Conservation (phyloP, 2,797 vertebrate species). For the Tiaroga cobitis region DNA sequence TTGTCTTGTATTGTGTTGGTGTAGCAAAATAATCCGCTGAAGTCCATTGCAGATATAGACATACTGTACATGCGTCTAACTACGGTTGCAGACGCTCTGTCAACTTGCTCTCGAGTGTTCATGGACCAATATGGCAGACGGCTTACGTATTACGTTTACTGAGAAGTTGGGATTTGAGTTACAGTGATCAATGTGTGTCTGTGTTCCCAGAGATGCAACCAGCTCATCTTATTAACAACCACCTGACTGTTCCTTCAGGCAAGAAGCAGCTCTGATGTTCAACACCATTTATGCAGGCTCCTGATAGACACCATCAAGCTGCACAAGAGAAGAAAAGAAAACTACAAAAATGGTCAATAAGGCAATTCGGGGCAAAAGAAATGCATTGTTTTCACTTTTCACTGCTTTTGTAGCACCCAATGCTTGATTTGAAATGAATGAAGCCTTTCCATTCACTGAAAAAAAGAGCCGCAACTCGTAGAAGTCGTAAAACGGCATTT, state of each 20-base stretch:
- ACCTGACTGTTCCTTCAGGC: conserved; percentile 44
- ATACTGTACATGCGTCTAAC: too few species aligned
- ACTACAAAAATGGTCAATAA: conserved; percentile 33
- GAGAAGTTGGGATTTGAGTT: neutral
- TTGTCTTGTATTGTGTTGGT: too few species aligned
- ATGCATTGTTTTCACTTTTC: conserved; percentile 16
- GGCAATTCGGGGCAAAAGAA: conserved; percentile 35
- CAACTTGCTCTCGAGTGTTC: too few species aligned
- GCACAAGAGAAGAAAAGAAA: neutral
- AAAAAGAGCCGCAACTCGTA: conserved; percentile 10
- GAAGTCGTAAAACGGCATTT: conserved; percentile 21
- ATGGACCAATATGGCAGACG: too few species aligned
- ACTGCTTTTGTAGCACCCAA: conserved; percentile 22
- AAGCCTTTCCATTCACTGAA: conserved; percentile 15
- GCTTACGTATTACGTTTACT: too few species aligned
- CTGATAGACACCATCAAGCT: conserved; percentile 1
- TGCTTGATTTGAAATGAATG: conserved; percentile 34
- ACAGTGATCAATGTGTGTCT: neutral
- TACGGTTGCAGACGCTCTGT: too few species aligned
- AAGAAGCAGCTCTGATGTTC: conserved; percentile 17
- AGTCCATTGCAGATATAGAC: too few species aligned
- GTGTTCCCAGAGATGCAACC: neutral
- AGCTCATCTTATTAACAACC: conserved; percentile 48
- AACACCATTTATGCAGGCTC: conserved; percentile 4
- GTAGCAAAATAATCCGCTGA: too few species aligned